These are phyloP conservation scores for Hedya salicella DNA, from an alignment of 2,888 invertebrate species.

Conservation along the genomic window DNA sequence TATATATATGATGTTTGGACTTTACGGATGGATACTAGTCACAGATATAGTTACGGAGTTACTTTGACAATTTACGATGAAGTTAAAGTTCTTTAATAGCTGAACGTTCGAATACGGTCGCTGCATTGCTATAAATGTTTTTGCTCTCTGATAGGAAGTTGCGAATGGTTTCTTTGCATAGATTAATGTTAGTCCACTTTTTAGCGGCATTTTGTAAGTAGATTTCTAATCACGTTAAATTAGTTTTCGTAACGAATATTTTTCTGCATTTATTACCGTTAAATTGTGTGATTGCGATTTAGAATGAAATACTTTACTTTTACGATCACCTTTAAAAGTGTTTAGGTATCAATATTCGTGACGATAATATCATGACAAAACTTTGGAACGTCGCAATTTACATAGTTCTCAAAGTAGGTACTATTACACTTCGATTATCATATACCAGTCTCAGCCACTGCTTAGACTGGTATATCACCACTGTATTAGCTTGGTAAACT, in stretches of 20 bases:
- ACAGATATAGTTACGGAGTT: too few species aligned
- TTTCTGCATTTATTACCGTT: constrained; percentile 8
- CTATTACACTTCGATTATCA: too few species aligned
- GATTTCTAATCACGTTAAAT: constrained; percentile 38
- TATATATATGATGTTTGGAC: too few species aligned
- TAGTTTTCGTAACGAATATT: constrained; percentile 29
- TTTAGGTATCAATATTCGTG: too few species aligned
- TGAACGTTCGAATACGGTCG: constrained; percentile 3
- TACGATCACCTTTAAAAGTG: too few species aligned
- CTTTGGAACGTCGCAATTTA: too few species aligned
- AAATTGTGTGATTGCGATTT: constrained; percentile 7
- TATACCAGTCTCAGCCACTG: too few species aligned
- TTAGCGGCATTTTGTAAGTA: constrained; percentile 38
- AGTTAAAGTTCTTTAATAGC: not conserved
- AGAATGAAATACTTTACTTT: constrained; percentile 5
- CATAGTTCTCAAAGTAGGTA: too few species aligned
- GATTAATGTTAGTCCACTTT: constrained; percentile 37
- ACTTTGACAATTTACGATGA: not conserved
- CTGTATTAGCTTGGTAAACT: too few species aligned
- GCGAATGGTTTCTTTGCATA: constrained; percentile 39
- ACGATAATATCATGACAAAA: too few species aligned
- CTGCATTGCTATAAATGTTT: constrained; percentile 13
- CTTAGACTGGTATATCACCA: too few species aligned
- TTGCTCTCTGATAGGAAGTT: constrained; percentile 26
- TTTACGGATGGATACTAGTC: too few species aligned